Evolutionary conservation across 2,113 vertebrate genomes (phyloP).

Genomic region (Neogale vison): DNA sequence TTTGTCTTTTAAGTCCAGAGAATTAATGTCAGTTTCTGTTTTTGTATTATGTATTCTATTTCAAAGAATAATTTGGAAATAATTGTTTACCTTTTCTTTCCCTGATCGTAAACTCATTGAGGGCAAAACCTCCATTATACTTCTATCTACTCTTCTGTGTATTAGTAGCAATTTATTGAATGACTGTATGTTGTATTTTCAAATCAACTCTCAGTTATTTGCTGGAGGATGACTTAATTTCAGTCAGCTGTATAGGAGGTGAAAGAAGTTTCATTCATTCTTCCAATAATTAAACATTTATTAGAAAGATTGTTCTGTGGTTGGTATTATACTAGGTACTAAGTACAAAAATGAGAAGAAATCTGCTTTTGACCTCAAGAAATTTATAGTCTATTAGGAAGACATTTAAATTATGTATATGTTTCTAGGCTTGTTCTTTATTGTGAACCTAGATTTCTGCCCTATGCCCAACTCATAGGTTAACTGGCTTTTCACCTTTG

Average conservation of each 20-base stretch:
- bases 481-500: background rate
- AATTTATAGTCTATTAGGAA: background rate
- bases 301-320: background rate
- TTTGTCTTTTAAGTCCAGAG: slow-evolving; percentile 22
- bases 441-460: background rate
- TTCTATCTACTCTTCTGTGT: background rate
- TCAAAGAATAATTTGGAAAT: slow-evolving; percentile 27
- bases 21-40: background rate
- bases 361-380: background rate
- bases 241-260: background rate
- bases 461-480: background rate
- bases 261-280: background rate
- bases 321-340: background rate
- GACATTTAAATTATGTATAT: background rate
- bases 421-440: background rate
- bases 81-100: background rate
- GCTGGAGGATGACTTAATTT: background rate
- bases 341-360: background rate
- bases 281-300: background rate
- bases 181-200: background rate
- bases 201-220: slow-evolving; percentile 19
- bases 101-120: background rate
- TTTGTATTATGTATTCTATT: background rate
- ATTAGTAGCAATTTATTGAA: background rate
- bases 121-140: background rate